Evolutionary conservation across 2,888 invertebrate genomes (phyloP).

Genomic region (Sminthurinus aureus): DNA sequence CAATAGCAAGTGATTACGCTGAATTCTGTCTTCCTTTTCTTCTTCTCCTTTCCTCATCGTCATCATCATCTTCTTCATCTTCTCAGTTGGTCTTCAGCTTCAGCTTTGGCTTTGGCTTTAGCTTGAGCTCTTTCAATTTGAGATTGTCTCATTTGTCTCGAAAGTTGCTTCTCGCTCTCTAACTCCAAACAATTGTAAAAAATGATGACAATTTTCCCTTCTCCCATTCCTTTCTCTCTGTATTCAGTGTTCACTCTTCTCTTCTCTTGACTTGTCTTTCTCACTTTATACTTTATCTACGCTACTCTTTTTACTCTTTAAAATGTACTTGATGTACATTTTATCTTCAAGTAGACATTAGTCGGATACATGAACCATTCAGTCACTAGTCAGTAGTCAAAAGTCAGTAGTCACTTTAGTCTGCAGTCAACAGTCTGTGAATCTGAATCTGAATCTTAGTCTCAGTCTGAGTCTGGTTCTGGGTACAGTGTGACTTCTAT

Average conservation of each 20-base stretch:
- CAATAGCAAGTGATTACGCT: constrained; percentile 37
- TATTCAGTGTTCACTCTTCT: too few relatives aligned
- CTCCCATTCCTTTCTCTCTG: neutral
- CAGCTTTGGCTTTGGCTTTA: neutral
- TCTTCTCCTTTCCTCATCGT: neutral
- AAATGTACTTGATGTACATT: neutral
- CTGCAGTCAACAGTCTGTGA: too few relatives aligned
- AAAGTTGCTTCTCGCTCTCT: constrained; percentile 11
- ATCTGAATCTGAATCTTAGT: too few relatives aligned
- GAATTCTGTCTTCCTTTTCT: constrained; percentile 1
- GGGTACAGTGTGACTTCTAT: too few relatives aligned
- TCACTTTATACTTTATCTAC: too few relatives aligned
- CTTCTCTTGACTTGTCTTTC: neutral
- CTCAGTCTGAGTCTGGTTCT: too few relatives aligned
- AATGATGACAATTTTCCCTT: constrained; percentile 30
- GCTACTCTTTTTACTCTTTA: too few relatives aligned
- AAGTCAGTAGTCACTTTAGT: too few relatives aligned
- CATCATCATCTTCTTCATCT: too few relatives aligned
- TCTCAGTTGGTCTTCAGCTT: neutral
- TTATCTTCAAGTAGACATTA: too few relatives aligned
- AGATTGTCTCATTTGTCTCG: constrained; percentile 20
- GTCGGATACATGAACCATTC: too few relatives aligned
- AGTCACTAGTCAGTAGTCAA: too few relatives aligned
- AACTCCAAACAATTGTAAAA: constrained; percentile 6
- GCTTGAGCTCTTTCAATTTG: neutral